phyloP scores from a whole-genome alignment of 2,113 vertebrate genomes.

The Axis porcinus region DNA sequence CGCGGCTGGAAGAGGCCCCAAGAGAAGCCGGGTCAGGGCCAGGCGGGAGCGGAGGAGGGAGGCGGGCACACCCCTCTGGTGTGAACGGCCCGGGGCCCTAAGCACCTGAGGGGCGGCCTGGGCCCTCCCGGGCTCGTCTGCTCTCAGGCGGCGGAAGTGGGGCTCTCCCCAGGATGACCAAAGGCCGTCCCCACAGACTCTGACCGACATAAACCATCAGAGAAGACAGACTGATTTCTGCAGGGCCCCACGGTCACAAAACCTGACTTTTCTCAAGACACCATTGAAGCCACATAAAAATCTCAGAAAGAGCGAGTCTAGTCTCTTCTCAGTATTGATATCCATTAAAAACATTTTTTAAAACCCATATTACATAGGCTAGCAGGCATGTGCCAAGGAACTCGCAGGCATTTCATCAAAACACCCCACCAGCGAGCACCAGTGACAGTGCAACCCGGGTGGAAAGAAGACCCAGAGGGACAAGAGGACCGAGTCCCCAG shows the following conservation, averaged over 20 bases:
- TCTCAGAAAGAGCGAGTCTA: neutral
- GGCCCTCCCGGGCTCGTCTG: neutral
- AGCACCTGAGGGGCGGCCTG: neutral
- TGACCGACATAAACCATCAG: neutral
- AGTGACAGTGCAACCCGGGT: fast-evolving
- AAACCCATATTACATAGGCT: neutral
- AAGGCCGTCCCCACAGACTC: neutral
- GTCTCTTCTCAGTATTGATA: neutral
- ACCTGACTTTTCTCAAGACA: neutral
- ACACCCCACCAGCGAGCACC: neutral
- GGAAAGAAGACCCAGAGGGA: neutral
- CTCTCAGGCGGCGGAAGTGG: neutral
- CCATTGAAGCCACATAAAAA: neutral
- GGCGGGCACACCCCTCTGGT: neutral
- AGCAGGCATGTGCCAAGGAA: neutral
- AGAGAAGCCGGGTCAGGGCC: neutral
- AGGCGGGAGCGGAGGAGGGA: neutral
- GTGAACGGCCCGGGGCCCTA: neutral
- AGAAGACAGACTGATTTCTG: fast-evolving
- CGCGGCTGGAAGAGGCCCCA: neutral
- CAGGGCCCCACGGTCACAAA: neutral
- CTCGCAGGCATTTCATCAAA: fast-evolving
- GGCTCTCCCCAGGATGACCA: neutral
- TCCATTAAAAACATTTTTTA: neutral
- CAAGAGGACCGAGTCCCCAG: fast-evolving